phyloP scores from a whole-genome alignment of 1,140 invertebrate genomes.

The Nebria ingens region DNA sequence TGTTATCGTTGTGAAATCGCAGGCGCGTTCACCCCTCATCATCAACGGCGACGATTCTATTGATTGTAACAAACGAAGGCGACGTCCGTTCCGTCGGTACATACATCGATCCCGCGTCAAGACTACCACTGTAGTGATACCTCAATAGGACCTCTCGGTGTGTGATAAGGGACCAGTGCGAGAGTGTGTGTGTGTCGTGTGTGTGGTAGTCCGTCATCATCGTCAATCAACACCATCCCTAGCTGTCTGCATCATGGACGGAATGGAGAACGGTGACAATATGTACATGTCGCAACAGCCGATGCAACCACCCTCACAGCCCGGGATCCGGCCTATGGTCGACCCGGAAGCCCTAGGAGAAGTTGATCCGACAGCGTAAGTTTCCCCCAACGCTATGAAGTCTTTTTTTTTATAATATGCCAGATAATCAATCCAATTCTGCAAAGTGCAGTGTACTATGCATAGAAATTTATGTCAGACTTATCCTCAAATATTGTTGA shows the following conservation, averaged over 20 bases:
- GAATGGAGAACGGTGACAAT: neutral
- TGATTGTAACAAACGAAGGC: neutral
- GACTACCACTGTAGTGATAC: too few relatives aligned
- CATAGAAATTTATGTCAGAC: too few relatives aligned
- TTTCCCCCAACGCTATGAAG: too few relatives aligned
- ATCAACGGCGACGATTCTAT: neutral
- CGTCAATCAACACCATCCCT: too few relatives aligned
- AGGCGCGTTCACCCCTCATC: neutral
- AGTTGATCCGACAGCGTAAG: constrained; percentile 57
- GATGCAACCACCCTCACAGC: constrained; percentile 23
- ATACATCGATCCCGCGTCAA: neutral
- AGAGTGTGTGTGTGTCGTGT: neutral
- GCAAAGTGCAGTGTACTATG: too few relatives aligned
- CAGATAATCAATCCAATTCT: too few relatives aligned
- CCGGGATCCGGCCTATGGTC: constrained; percentile 49
- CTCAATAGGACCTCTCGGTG: too few relatives aligned
- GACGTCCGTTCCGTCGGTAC: too few relatives aligned
- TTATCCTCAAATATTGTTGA: too few relatives aligned
- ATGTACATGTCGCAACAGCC: neutral
- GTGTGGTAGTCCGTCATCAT: neutral
- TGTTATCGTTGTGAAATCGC: neutral
- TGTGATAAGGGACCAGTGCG: neutral
- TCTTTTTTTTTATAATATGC: too few relatives aligned
- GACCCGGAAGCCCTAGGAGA: constrained; percentile 63
- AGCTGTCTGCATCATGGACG: neutral